Percentiles rank a stretch among this genome's conserved stretches.
Conservation (phyloP, 2,888 invertebrate species). For the Hyposoter didymator region DNA sequence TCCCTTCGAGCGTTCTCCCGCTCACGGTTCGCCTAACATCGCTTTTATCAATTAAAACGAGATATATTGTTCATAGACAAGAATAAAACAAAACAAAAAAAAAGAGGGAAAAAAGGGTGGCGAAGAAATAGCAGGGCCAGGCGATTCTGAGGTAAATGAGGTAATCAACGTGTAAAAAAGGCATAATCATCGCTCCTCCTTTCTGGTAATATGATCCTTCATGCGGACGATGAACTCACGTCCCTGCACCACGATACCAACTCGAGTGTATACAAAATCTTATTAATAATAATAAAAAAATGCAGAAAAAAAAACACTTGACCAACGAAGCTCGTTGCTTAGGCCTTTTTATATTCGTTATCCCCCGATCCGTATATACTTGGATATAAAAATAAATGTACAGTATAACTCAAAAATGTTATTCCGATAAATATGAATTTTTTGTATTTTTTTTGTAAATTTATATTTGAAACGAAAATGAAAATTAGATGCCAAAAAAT, state of each 20-base stretch:
- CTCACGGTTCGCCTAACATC: conserved; percentile 52
- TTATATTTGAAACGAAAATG: too few relatives aligned
- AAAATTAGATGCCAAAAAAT: too few relatives aligned
- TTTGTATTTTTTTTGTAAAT: too few relatives aligned
- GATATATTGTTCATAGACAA: conserved; percentile 16
- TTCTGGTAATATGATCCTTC: background rate
- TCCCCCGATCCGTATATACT: background rate
- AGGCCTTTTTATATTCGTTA: background rate
- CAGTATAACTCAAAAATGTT: background rate
- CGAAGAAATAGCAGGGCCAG: background rate
- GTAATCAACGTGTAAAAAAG: conserved; percentile 15
- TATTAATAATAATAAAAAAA: background rate
- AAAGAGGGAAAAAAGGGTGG: background rate
- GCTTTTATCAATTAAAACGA: conserved; percentile 38
- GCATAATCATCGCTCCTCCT: background rate
- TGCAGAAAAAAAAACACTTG: background rate
- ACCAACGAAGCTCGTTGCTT: background rate
- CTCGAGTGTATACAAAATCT: background rate
- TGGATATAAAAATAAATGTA: background rate
- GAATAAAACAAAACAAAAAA: background rate
- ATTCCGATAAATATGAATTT: too few relatives aligned
- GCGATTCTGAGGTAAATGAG: conserved; percentile 11
- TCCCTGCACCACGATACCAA: background rate
- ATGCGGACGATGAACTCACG: conserved; percentile 1
- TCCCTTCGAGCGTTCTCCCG: conserved; percentile 31